Base-by-base conservation (phyloP, 2,797 vertebrate species). In the Botia almorhae region DNA sequence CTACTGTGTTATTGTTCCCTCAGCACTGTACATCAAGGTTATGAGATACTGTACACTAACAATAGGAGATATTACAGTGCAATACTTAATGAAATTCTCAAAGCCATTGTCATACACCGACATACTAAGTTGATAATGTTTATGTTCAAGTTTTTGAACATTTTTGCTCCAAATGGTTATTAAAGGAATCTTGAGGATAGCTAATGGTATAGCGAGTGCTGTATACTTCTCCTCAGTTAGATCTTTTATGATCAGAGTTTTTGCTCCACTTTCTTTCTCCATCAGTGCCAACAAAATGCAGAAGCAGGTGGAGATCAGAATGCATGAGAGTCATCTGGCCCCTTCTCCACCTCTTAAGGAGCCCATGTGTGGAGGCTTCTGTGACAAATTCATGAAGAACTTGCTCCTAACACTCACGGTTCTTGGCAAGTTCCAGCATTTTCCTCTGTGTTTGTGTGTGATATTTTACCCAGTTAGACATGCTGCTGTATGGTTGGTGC, bases 231-330 rank as follows among this genome's bases (percentile, higher is more conserved):
- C 11, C n/a, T 51, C n/a, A 17, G 12, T 65, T 48, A 36, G 23
- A 69, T 70, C 0, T 21, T 69, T 39, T 21, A 69, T 65, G 43
- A 21, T 7, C 10, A 46, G 14, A 3, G 3, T 50, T 48, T 1
- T 80, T 55, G 70, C 4, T 69, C 3, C 53, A 56, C 53, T 19
- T 82, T 11, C 71, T 63, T 14, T 60, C 2, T 78, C 14, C 26
- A 13, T 29, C 67, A 85, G 83, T 84, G 83, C 69, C 63, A 87
- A 80, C 60, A 78, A 43, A 82, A 98, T 98, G 96, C 96, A 97
- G 90, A 98, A 97, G 90, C 97, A 98, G 92, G 96, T 98, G 79
- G 97, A 99, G 89, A 96, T 99, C 81, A 95, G 95, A 85, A 97
- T 99, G 95, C 94, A 95, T 0, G 97, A 98, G 86, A 96, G 88